phyloP scores from a whole-genome alignment of 1,140 invertebrate genomes.

The Ceratosolen solmsi region DNA sequence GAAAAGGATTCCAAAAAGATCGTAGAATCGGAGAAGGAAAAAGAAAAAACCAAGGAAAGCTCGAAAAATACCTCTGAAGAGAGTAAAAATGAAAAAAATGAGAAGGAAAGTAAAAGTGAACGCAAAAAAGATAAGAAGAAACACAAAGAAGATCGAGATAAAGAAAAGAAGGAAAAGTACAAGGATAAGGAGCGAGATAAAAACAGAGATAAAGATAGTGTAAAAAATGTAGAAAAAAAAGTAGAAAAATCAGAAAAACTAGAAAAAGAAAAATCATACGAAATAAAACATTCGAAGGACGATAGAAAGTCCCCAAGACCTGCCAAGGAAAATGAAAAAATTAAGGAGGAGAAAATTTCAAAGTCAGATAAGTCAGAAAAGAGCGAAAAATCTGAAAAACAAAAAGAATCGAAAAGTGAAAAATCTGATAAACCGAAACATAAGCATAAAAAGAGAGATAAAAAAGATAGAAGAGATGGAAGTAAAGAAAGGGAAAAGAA shows the following conservation, averaged over 20 bases:
- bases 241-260: constrained; percentile 62
- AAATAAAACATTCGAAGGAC: constrained; percentile 74
- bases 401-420: constrained; percentile 67
- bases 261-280: constrained; percentile 71
- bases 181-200: constrained; percentile 73
- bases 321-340: constrained; percentile 69
- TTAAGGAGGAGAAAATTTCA: constrained; percentile 60
- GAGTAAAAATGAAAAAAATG: constrained; percentile 59
- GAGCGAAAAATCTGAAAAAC: constrained; percentile 74
- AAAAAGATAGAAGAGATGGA: constrained; percentile 75
- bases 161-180: constrained; percentile 72
- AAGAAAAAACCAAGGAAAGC: constrained; percentile 65
- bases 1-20: constrained; percentile 60
- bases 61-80: constrained; percentile 63
- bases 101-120: constrained; percentile 67
- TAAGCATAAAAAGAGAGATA: constrained; percentile 73
- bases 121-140: constrained; percentile 74
- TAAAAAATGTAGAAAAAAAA: constrained; percentile 65
- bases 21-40: constrained; percentile 66
- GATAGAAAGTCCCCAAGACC: constrained; percentile 71
- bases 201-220: constrained; percentile 53
- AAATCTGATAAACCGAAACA: constrained; percentile 70
- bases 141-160: constrained; percentile 72
- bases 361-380: constrained; percentile 68
- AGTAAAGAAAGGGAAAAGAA: constrained; percentile 72